phyloP scores from a whole-genome alignment of 2,113 vertebrate genomes.

The Sarotherodon lohbergeri region DNA sequence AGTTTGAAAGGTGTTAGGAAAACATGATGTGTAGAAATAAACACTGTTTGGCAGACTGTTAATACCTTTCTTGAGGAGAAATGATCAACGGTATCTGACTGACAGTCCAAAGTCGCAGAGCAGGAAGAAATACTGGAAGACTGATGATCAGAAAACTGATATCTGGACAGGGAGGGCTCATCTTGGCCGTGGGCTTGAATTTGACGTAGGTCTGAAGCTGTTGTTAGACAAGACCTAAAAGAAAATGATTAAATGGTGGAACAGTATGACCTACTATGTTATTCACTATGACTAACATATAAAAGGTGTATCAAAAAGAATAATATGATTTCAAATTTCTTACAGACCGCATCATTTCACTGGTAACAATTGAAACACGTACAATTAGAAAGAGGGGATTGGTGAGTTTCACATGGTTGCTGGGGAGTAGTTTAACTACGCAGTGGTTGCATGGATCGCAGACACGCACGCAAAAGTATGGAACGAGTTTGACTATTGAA shows the following conservation, averaged over 20 bases:
- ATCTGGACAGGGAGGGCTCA: conserved; percentile 57
- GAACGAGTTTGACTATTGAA: not conserved
- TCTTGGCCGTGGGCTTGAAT: conserved; percentile 70
- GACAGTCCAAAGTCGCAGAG: conserved; percentile 65
- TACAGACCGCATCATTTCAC: not conserved
- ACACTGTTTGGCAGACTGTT: not conserved
- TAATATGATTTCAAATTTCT: not conserved
- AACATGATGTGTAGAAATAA: not conserved
- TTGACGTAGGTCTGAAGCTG: conserved; percentile 45
- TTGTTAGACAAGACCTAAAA: not conserved
- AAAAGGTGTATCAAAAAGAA: not conserved
- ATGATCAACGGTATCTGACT: conserved; percentile 71
- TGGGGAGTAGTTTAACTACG: not conserved
- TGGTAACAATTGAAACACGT: not conserved
- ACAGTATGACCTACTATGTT: not conserved
- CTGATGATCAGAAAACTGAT: conserved; percentile 53
- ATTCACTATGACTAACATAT: not conserved
- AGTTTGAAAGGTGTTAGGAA: not conserved
- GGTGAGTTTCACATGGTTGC: not conserved
- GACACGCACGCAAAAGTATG: not conserved
- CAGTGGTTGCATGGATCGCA: not conserved
- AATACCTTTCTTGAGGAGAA: conserved; percentile 75
- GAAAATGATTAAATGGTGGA: not conserved
- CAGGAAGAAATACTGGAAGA: conserved; percentile 72
- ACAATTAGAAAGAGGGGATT: not conserved